Conservation (phyloP, 2,113 vertebrate species). For the Tachysurus fulvidraco region DNA sequence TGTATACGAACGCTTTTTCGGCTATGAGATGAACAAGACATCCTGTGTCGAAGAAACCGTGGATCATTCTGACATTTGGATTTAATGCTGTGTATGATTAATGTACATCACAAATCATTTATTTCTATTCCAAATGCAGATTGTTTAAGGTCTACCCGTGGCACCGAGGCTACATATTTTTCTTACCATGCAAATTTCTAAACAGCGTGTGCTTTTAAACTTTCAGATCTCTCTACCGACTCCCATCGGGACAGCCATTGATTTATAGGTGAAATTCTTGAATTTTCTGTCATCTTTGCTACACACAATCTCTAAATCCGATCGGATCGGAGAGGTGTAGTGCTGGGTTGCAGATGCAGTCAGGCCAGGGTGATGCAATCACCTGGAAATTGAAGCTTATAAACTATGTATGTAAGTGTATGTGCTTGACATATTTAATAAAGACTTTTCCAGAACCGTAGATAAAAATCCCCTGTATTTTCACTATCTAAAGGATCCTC, state of each 20-base stretch:
- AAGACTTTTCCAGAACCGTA: background rate
- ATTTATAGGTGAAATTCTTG: conserved; percentile 8
- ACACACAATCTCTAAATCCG: background rate
- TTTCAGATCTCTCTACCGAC: background rate
- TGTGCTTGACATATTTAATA: conserved; percentile 11
- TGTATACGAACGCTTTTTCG: background rate
- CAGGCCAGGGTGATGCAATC: conserved; percentile 34
- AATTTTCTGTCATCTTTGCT: background rate
- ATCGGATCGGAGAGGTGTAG: background rate
- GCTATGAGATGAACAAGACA: conserved; percentile 16
- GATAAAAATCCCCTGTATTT: too few relatives aligned
- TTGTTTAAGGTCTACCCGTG: conserved; percentile 1
- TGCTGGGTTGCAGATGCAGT: conserved; percentile 6
- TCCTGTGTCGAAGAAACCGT: background rate
- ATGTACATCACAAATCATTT: conserved; percentile 32
- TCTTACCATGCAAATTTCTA: background rate
- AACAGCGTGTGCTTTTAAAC: background rate
- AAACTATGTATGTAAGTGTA: conserved; percentile 28
- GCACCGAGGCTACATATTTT: background rate
- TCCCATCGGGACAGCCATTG: conserved; percentile 1
- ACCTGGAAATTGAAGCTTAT: conserved; percentile 37
- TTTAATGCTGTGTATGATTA: conserved; percentile 33
- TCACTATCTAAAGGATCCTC: background rate
- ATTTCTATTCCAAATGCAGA: conserved; percentile 26
- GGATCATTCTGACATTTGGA: conserved; percentile 35